Evolutionary conservation across 2,888 invertebrate species (phyloP).

Genomic region (Dioctria rufipes): DNA sequence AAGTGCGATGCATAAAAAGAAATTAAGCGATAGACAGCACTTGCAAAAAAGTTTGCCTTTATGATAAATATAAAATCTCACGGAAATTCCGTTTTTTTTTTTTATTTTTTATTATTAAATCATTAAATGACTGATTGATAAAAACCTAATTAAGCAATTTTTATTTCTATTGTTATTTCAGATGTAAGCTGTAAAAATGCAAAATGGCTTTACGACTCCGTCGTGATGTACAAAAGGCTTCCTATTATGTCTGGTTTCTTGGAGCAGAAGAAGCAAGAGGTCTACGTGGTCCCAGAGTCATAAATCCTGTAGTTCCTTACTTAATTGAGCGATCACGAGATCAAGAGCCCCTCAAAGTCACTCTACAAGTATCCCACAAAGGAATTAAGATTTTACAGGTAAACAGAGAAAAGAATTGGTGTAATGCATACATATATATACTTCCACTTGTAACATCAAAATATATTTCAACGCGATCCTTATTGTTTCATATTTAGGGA

Average conservation of each 20-base stretch:
- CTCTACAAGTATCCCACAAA: constrained; percentile 91
- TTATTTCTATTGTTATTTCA: constrained; percentile 51
- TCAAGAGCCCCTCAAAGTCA: constrained; percentile 91
- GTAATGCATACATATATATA: background rate
- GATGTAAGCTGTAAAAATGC: constrained; percentile 58
- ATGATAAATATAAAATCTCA: background rate
- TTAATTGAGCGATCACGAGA: constrained; percentile 88
- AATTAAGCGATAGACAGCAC: no score
- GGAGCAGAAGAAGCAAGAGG: constrained; percentile 96
- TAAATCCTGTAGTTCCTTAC: constrained; percentile 87
- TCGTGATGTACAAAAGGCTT: constrained; percentile 91
- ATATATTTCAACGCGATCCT: constrained; percentile 3
- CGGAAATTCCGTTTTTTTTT: background rate
- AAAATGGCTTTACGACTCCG: constrained; percentile 85
- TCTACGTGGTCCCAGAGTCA: constrained; percentile 86
- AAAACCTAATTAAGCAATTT: background rate
- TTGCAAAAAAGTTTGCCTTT: no score
- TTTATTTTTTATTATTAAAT: background rate
- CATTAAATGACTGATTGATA: background rate
- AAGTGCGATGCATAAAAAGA: no score
- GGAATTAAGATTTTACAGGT: constrained; percentile 95
- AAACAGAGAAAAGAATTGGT: constrained; percentile 7
- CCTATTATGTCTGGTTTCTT: constrained; percentile 94
- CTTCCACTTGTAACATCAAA: background rate
- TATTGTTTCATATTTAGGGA: constrained; percentile 64